Conservation (phyloP, 2,888 invertebrate genomes). For the Charanyca ferruginea region DNA sequence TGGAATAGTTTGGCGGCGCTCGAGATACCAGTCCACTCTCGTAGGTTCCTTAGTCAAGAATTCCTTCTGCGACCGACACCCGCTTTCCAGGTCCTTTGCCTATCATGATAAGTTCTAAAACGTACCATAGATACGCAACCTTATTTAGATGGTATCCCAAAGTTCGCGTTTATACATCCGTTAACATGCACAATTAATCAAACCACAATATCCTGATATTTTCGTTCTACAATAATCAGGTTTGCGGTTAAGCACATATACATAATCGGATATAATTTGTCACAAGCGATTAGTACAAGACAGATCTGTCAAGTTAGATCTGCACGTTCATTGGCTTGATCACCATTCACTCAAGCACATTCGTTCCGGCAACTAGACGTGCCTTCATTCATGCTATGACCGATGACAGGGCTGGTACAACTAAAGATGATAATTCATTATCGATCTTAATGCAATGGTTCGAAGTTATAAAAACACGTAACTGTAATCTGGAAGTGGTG, state of each 20-base stretch:
- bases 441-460: no score
- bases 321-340: constrained; percentile 25
- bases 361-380: constrained; percentile 34
- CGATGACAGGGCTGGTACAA: neutral
- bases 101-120: no score
- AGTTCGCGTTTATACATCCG: no score
- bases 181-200: neutral
- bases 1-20: no score
- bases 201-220: constrained; percentile 2
- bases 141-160: no score
- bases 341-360: constrained; percentile 37
- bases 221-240: neutral
- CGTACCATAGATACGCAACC: no score
- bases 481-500: no score
- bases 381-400: constrained; percentile 39
- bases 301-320: constrained; percentile 1
- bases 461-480: no score
- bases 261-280: constrained; percentile 34
- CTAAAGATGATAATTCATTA: neutral
- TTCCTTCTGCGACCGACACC: no score
- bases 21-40: no score
- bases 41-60: no score
- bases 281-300: constrained; percentile 27
- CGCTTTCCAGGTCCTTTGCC: no score
- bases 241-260: neutral